Base-by-base conservation (phyloP, 2,797 vertebrate species). In the Melopsittacus undulatus region DNA sequence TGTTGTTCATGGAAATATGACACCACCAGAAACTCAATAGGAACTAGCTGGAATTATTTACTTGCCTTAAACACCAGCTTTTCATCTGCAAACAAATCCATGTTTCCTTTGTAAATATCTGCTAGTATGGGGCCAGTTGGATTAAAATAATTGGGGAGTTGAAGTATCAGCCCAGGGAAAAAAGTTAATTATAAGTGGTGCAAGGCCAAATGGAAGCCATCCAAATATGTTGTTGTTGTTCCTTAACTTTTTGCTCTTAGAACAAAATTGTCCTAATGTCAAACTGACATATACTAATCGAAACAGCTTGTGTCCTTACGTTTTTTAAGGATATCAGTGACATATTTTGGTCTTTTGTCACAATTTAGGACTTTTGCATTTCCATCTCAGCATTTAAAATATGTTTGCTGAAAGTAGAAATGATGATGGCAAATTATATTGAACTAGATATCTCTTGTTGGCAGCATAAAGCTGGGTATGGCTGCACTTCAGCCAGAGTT, bases 1-100 rank as follows among this genome's bases (percentile, higher is more conserved):
- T 21, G 56, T 89, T 79, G 91, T 92, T 97, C 94, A 78, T n/a
- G 54, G 74, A 95, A 95, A 94, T 92, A 73, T 38, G 87, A 93
- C 52, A 83, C 62, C 32, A 68, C 40, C 61, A 92, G 87, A 95
- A 95, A 92, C 82, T 75, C 79, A 92, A 54, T 23, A 49, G 40
- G 77, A 83, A 83, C 84, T 84, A 80, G 45, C 59, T 87, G 57
- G 59, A 79, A 73, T 78, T 79, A 56, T 88, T 97, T 96, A 66
- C 49, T 93, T 90, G 82, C 43, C 87, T 92, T 79, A 69, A 92
- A 88, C 46, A 68, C 9, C 48, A 81, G 34, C 10, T 72, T 74
- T 87, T 70, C 61, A 46, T 45, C 40, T 83, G n/a, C 56, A 80
- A 46, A 54, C 9, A 87, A 85, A 72, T 84, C 61, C 57, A 22